phyloP scores from a whole-genome alignment of 2,113 vertebrate genomes.

The Ictalurus punctatus region DNA sequence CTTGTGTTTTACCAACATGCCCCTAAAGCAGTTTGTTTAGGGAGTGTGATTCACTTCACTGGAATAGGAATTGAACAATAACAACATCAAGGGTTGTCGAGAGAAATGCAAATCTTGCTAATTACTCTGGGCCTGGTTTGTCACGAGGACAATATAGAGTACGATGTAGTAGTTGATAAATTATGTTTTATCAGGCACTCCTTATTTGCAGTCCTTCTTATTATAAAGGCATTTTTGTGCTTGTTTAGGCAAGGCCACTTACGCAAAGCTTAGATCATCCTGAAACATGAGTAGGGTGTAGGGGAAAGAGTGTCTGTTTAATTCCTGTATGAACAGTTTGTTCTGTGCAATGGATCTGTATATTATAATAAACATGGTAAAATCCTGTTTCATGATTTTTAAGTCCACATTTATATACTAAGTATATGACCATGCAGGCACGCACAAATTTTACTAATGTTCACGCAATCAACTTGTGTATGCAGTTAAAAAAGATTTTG shows the following conservation, averaged over 20 bases:
- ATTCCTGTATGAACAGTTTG: neutral
- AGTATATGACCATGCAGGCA: neutral
- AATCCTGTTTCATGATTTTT: no score
- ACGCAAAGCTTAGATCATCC: neutral
- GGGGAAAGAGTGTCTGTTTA: neutral
- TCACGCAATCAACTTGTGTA: neutral
- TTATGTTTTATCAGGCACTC: neutral
- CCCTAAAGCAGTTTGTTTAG: no score
- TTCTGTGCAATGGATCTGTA: neutral
- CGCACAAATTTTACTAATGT: neutral
- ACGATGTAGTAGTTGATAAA: neutral
- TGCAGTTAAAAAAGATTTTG: neutral
- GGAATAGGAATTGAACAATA: neutral
- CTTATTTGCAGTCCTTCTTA: neutral
- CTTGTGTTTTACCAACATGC: no score
- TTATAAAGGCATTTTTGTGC: neutral
- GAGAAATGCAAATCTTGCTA: neutral
- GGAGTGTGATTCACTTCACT: neutral
- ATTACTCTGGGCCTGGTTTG: neutral
- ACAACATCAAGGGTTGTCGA: neutral
- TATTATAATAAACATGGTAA: neutral
- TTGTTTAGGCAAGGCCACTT: neutral
- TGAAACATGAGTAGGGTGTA: neutral
- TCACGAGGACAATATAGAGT: neutral
- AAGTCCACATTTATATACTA: no score